phyloP scores from a whole-genome alignment of 2,113 vertebrate species.

The Atlantisia rogersi region DNA sequence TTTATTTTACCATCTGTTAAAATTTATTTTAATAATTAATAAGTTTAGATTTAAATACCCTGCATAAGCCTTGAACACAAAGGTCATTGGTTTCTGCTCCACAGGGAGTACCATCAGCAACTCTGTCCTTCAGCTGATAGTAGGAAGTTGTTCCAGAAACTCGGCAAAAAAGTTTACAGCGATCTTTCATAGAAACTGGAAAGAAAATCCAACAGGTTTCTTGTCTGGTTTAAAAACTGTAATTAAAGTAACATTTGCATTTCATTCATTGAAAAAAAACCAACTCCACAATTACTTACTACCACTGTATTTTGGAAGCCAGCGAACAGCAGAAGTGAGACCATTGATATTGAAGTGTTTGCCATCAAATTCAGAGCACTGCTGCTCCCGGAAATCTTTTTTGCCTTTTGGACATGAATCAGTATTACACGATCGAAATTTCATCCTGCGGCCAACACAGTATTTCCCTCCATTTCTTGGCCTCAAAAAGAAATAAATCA shows the following conservation, averaged over 20 bases:
- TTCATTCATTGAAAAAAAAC: neutral
- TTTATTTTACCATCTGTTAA: neutral
- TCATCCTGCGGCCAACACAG: constrained; percentile 96
- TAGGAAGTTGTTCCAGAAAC: constrained; percentile 91
- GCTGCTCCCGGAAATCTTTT: constrained; percentile 92
- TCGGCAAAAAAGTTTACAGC: constrained; percentile 97
- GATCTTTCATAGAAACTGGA: constrained; percentile 94
- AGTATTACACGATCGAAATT: constrained; percentile 95
- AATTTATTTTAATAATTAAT: constrained; percentile 22
- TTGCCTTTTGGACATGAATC: constrained; percentile 90
- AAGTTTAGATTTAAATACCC: constrained; percentile 80
- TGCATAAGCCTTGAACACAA: constrained; percentile 97
- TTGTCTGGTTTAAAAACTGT: neutral
- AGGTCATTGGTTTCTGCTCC: constrained; percentile 92
- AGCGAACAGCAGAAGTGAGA: constrained; percentile 88
- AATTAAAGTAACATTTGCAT: constrained; percentile 5
- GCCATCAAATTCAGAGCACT: constrained; percentile 93
- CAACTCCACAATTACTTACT: constrained; percentile 81
- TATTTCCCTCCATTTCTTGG: constrained; percentile 93
- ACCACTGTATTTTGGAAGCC: constrained; percentile 96
- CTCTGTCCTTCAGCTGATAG: constrained; percentile 94
- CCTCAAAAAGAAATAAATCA: constrained; percentile 67
- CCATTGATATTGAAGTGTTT: constrained; percentile 97
- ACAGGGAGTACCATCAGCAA: constrained; percentile 92
- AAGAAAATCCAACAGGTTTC: constrained; percentile 59